Base-by-base conservation (phyloP, 2,888 invertebrate species). In the Polydrusus cervinus region DNA sequence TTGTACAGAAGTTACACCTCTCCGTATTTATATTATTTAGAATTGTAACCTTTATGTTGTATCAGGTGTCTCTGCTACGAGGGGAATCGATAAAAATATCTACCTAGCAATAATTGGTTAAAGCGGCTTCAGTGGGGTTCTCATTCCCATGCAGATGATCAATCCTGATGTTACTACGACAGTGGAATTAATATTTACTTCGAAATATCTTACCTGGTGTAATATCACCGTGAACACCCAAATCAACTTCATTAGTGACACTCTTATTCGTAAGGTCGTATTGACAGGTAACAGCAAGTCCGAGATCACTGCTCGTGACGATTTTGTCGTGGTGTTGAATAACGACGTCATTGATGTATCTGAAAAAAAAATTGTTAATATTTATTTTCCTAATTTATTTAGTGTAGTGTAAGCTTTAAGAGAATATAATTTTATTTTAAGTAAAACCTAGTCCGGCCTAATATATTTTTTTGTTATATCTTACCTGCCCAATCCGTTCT, bases 321-420 rank as follows among this genome's bases (percentile, higher is more conserved):
- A 97, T 97, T 84, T 96, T 96, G 86, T 97, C 97, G 89, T 97
- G 97, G 88, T 97, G 97, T 86, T 97, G 97, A 83, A 97, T 96
- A 71, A 97, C 95, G 78, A 96, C 96, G 87, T 97, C 97, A 87
- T 96, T 97, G 84, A 96, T 91, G 84, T 86, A 85, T 77, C 88
- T 87, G 61, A 5, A 74, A 78, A 16, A 57, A 49, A 6, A 49
- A 9, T 16, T 49, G 16, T n/a, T 43, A 43, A 3, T 43, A n/a
- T 3, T 43, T 11, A 1, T 25, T 3, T 25, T 5, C 5, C 25
- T 25, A 3, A 25, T 6, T 34, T 10, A 34, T 34, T 8, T 9
- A 34, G 43, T n/a, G 11, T 43, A 6, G 43, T 43, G 43, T n/a
- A n/a, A 11, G n/a, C n/a, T n/a, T n/a, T n/a, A 40, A 40, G 25